These are phyloP conservation scores for Brachypteracias leptosomus DNA, from an alignment of 2,113 vertebrate genomes.

Conservation along the genomic window DNA sequence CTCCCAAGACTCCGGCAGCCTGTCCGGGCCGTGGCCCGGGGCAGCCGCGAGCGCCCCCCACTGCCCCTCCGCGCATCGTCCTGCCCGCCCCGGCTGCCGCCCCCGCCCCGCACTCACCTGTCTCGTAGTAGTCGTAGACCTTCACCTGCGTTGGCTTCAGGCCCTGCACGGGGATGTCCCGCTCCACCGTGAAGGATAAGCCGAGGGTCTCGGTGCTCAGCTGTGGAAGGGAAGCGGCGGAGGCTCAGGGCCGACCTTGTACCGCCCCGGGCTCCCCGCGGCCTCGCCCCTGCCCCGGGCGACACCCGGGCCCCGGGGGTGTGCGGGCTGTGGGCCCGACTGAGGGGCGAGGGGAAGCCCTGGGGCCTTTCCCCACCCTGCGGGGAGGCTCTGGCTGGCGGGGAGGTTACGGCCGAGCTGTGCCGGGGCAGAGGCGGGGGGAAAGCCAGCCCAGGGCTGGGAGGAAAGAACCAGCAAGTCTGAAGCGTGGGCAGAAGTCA, in stretches of 20 bases:
- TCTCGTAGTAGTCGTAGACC: slow-evolving; percentile 87
- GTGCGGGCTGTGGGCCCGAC: neutral
- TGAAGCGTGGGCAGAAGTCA: neutral
- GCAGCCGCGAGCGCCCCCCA: too few relatives aligned
- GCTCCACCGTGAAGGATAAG: slow-evolving; percentile 71
- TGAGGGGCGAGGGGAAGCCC: neutral
- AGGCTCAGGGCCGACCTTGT: neutral
- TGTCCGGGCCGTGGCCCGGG: too few relatives aligned
- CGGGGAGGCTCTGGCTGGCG: neutral
- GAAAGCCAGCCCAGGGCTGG: neutral
- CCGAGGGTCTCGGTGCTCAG: slow-evolving; percentile 12
- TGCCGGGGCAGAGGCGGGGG: fast-evolving
- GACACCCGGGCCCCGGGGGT: neutral
- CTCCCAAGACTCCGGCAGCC: too few relatives aligned
- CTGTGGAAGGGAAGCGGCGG: slow-evolving; percentile 3
- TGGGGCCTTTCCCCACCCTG: neutral
- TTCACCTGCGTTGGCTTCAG: slow-evolving; percentile 81
- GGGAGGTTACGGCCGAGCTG: neutral
- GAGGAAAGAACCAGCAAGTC: neutral
- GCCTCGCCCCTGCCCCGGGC: fast-evolving
- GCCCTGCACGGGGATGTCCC: slow-evolving; percentile 69
- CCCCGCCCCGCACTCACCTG: slow-evolving; percentile 68
- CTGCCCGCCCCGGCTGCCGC: neutral
- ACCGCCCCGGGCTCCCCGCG: neutral
- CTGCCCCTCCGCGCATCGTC: too few relatives aligned